Evolutionary conservation across 2,113 vertebrate genomes (phyloP), one percentile per base, ranked within the genome.

Genomic region (Coptodon bakossiorum): DNA sequence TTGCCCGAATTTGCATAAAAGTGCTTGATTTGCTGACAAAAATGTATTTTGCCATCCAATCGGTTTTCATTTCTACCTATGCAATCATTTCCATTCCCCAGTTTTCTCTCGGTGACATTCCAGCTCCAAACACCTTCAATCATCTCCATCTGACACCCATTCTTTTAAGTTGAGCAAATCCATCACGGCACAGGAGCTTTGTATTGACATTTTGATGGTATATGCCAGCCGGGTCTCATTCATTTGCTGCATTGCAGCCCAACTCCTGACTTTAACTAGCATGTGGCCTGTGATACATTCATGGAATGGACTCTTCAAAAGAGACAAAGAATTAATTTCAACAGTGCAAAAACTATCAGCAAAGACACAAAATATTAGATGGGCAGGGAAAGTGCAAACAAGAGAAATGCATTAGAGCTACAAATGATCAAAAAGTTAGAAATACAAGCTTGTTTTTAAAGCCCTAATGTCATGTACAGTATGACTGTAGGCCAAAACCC

Each of bases 1-100:
- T 86, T 16, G 40, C 50, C 56, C 19, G 52, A 88, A 94, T 96
- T 94, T 95, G 85, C 93, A 95, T 95, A 83, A 90, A 91, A 94
- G 87, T 91, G 89, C 86, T 91, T 89, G 89, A 94, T 93, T 92
- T 89, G 83, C 86, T 92, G 86, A 91, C 85, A 88, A 80, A 89
- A 91, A 87, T 63, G 43, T 87, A 85, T 93, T 93, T 90, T 86
- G 83, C 91, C 34, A 83, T 90, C 89, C 91, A 95, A 90, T 95
- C 87, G 79, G 54, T 90, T 95, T 93, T 90, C 52, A 91, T 92
- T 92, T 91, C 81, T 88, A 89, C 88, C 87, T 88, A 78, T 86
- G 90, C 90, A 93, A 91, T 94, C 85, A 88, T 93, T 91, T 94
- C 83, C 83, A 82, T 66, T 76, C 59, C 79, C 76, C 83, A 38